Base-by-base conservation (phyloP, 2,888 invertebrate genomes). In the Standfussiana lucernea region DNA sequence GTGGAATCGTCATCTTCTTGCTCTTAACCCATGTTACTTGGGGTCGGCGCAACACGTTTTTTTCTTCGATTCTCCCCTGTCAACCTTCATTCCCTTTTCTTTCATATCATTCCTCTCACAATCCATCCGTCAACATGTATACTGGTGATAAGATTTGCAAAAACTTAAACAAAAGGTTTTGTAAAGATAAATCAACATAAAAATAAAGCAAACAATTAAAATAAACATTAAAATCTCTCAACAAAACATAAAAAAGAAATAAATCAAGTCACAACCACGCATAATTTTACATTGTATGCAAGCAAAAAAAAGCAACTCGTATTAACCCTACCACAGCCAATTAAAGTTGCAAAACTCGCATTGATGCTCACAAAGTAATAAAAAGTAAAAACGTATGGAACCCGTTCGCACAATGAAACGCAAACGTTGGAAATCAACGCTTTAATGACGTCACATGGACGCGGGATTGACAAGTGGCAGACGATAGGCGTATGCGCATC, bases 361-460 rank as follows among this genome's bases (percentile, higher is more conserved):
- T 72, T 78, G 84, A 82, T 76, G 86, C 64, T 69, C 69, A 72
- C 69, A 78, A 47, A 79, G 75, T 62, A 80, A 84, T 83, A 88
- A 88, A 82, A 84, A 82, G 56, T 61, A 72, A 74, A 79, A 80
- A 81, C 42, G 66, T 67, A 71, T 64, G 71, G 72, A 76, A 74
- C 77, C 74, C 74, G 83, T 86, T 72, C 53, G 72, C 77, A 80
- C 83, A 83, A 86, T 84, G 78, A 84, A 74, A 72, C 65, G 85
- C 84, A 64, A 73, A 79, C 64, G 85, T 78, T 83, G 79, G 75
- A 82, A 83, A 83, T 79, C 87, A 86, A 84, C 83, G 86, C 84
- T 83, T 86, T 82, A 83, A 71, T 85, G 86, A 88, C 87, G 86
- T 86, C 88, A 87, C 83, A 76, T 80, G 79, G 78, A 87, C 80